Evolutionary conservation across 2,113 vertebrate species (phyloP).

Genomic region (Syrmaticus mikado): DNA sequence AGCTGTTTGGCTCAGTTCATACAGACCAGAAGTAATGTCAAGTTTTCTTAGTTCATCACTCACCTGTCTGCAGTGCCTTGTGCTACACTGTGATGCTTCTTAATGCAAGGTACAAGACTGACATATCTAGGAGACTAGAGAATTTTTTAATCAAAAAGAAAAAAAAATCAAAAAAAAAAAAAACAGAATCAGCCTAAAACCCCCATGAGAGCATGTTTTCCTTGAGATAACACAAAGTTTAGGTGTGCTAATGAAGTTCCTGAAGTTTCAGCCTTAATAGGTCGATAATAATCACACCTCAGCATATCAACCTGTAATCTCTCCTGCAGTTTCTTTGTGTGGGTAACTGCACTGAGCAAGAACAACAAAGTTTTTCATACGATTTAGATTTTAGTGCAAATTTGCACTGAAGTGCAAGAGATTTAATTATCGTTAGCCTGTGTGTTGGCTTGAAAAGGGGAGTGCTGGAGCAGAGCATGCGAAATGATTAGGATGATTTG

Average conservation of each 20-base stretch:
- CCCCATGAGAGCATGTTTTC: neutral
- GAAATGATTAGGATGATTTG: neutral
- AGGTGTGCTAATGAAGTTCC: neutral
- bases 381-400: neutral
- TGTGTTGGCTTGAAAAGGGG: neutral
- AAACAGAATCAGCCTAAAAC: neutral
- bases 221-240: neutral
- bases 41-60: constrained; percentile 1
- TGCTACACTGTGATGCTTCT: neutral
- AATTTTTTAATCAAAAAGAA: neutral
- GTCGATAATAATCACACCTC: neutral
- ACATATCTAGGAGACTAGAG: neutral
- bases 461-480: neutral
- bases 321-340: neutral
- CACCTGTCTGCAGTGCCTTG: neutral
- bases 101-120: neutral
- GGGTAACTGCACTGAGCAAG: neutral
- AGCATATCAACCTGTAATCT: neutral
- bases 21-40: constrained; percentile 9
- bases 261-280: neutral
- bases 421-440: neutral
- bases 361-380: neutral
- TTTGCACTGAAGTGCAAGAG: neutral
- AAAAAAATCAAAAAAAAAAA: neutral
- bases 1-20: constrained; percentile 2